Evolutionary conservation across 2,888 invertebrate species (phyloP), one percentile per base, ranked within the genome.

Genomic region (Capitulum mitella): DNA sequence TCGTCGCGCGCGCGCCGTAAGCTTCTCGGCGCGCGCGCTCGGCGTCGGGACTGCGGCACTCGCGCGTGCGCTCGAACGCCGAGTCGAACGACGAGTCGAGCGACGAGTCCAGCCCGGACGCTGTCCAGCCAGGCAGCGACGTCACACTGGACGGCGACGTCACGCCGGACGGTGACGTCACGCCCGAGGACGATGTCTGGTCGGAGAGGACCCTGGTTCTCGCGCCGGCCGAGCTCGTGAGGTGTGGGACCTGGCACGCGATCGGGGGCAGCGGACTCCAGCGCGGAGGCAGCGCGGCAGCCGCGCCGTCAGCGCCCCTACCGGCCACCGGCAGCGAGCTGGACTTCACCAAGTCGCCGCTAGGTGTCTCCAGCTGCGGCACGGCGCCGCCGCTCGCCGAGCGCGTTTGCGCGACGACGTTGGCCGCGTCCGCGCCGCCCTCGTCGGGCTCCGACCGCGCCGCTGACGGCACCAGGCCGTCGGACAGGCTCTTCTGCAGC

Each of bases 251-350:
- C 26, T 40, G 40, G 26, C 37, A 26, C 0, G 70, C 22, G 40
- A 70, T 70, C 26, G 70, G 70, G 40, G 70, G 70, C 22, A 40
- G 37, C 22, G 70, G 70, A 26, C 70, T 70, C 70, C 40, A 70
- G 19, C 70, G 34, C 0, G 70, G 37, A 8, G 70, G 70, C 34
- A 37, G 70, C 10, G 40, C 70, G 1, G 40, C 70, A 37, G n/a
- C 29, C 3, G 2, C n/a, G 8, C 37, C 32, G 64, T 70, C 70
- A 6, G 37, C 26, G 26, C 64, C 64, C 5, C 64, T 64, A 16
- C 26, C 70, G 70, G 34, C 26, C 64, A 5, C 34, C 64, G 70
- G 37, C 19, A 70, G 70, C n/a, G 70, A 70, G 19, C 70, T 70
- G 40, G 37, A 70, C 5, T 37, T 37, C 16, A 10, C 70, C 70